A percentile compares a stretch with the other conserved stretches of the same genome.
Conservation (phyloP, 2,113 vertebrate species). For the Cranoglanis bouderius region DNA sequence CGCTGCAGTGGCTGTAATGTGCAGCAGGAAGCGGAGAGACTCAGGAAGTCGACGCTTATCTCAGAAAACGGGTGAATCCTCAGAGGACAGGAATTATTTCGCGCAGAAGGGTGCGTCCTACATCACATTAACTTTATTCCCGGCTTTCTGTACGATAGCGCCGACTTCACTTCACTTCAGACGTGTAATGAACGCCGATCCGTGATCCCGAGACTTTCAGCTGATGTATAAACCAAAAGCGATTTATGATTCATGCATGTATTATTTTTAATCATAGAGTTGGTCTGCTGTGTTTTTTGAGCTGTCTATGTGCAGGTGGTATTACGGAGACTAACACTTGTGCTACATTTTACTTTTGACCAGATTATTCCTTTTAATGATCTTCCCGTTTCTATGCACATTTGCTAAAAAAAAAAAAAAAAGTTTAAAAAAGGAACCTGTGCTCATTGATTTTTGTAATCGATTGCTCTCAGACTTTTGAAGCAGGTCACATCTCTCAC, state of each 20-base stretch:
- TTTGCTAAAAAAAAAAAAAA: neutral
- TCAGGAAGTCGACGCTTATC: constrained; percentile 48
- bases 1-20: neutral
- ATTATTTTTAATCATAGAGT: neutral
- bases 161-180: neutral
- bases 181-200: neutral
- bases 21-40: constrained; percentile 40
- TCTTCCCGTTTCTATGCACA: neutral
- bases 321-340: neutral
- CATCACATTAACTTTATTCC: neutral
- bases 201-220: neutral
- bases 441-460: neutral
- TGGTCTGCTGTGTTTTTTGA: neutral
- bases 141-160: neutral
- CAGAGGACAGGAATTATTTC: neutral
- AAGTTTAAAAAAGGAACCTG: neutral
- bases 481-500: neutral
- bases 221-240: neutral
- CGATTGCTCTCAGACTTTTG: neutral
- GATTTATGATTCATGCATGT: neutral
- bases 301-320: neutral
- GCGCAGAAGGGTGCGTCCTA: neutral
- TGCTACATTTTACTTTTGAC: neutral
- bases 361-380: neutral
- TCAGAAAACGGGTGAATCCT: constrained; percentile 16